phyloP scores from a whole-genome alignment of 2,113 vertebrate species.

The Lipophrys pholis region DNA sequence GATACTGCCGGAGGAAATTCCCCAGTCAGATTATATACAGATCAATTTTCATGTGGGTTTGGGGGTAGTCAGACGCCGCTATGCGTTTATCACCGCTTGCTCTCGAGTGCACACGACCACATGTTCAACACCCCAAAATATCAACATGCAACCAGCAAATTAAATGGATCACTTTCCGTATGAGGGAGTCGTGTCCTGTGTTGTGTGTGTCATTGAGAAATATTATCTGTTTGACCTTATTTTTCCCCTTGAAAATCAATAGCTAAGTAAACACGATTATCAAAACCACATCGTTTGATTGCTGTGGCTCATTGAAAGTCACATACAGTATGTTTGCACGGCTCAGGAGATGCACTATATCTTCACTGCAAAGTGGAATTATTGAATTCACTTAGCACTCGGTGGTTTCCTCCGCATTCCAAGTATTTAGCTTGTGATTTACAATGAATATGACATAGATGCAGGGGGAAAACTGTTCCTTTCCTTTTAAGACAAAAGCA shows the following conservation, averaged over 20 bases:
- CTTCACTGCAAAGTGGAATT: no score
- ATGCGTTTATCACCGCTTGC: constrained; percentile 53
- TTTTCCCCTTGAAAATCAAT: constrained; percentile 33
- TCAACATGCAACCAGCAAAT: constrained; percentile 12
- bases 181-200: constrained; percentile 1
- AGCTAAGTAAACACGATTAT: constrained; percentile 16
- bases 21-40: constrained; percentile 69
- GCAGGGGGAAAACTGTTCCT: constrained; percentile 15
- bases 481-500: constrained; percentile 39
- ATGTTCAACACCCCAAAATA: not conserved
- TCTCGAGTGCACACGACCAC: constrained; percentile 10
- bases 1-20: constrained; percentile 71
- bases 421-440: constrained; percentile 14
- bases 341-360: not conserved
- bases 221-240: constrained; percentile 30
- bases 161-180: constrained; percentile 30
- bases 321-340: not conserved
- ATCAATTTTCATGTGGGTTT: constrained; percentile 75
- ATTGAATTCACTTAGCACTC: no score
- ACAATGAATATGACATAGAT: constrained; percentile 5
- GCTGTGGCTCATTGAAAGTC: not conserved
- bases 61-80: constrained; percentile 48
- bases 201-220: constrained; percentile 17
- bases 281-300: not conserved
- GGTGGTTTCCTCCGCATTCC: no score